Evolutionary conservation across 2,888 invertebrate species (phyloP).

Genomic region (Cephus spinipes): DNA sequence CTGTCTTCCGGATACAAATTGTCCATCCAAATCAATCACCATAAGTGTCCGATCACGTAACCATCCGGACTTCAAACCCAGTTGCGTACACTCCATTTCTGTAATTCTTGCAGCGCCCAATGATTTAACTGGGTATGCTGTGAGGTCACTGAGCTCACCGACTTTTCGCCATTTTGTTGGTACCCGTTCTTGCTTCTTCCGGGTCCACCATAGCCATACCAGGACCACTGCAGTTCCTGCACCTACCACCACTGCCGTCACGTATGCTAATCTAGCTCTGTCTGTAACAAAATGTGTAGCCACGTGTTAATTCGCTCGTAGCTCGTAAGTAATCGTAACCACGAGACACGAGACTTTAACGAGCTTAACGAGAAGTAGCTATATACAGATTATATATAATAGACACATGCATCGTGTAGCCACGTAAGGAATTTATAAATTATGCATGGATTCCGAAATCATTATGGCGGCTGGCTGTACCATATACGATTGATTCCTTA

Average conservation of each 20-base stretch:
- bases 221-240: conserved; percentile 49
- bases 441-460: not conserved
- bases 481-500: not conserved
- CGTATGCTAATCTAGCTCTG: conserved; percentile 49
- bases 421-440: not conserved
- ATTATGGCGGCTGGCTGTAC: not conserved
- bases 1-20: conserved; percentile 72
- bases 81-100: conserved; percentile 69
- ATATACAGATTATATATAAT: not conserved
- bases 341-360: not conserved
- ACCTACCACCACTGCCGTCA: conserved; percentile 53
- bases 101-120: conserved; percentile 69
- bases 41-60: conserved; percentile 72
- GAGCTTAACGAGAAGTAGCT: not conserved
- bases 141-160: conserved; percentile 70
- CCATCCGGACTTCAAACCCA: conserved; percentile 71
- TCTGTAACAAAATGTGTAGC: conserved; percentile 34
- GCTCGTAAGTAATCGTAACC: not conserved
- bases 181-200: conserved; percentile 38
- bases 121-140: conserved; percentile 73
- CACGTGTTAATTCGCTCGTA: not conserved
- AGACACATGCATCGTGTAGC: not conserved
- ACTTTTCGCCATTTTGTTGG: conserved; percentile 72
- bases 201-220: conserved; percentile 51
- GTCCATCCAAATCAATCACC: conserved; percentile 70